Evolutionary conservation across 2,113 vertebrate genomes (phyloP), one percentile per base, ranked within the genome.

Genomic region (Melanotaenia duboulayi): DNA sequence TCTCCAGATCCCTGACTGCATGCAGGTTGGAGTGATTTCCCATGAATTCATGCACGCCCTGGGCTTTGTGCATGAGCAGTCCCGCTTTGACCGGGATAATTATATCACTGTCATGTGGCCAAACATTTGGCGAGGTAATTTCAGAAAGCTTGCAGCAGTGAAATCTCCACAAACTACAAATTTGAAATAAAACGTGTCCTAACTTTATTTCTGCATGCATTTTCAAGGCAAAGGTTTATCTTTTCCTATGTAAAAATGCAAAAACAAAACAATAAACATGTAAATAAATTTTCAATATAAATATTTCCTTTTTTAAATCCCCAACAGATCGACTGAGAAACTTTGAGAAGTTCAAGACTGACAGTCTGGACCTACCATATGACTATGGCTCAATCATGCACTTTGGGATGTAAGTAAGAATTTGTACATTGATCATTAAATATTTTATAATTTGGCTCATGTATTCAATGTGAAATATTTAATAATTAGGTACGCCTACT

Each of bases 361-460:
- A 94, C 54, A 90, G 49, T 76, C 24, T 94, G 84, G 68, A 88
- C 64, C 82, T 90, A 2, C 90, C 92, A 0, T 95, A 95, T 57
- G 94, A 95, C 77, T 95, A 94, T 12, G 22, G 74, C 66, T 95
- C 94, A 50, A 90, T 95, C 78, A 93, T 95, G 94, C 95, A 95
- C 86, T 95, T 94, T 85, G 93, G 94, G 62, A 95, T 78, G 94
- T 95, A 89, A 87, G 90, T 86, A 32, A 11, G 23, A 7, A 4
- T 20, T 20, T 49, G 16, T 0, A 54, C 60, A 13, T 58, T 2
- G 13, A 48, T 74, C 16, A 17, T 2, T 64, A 4, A 20, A 11
- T 24, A 55, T 32, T 20, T 54, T 3, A 2, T 37, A 8, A 23
- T 50, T 17, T 55, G 8, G 0, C 62, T 25, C 2, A 49, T 65